Base-by-base conservation (phyloP, 1,140 invertebrate species). In the Homarus americanus region DNA sequence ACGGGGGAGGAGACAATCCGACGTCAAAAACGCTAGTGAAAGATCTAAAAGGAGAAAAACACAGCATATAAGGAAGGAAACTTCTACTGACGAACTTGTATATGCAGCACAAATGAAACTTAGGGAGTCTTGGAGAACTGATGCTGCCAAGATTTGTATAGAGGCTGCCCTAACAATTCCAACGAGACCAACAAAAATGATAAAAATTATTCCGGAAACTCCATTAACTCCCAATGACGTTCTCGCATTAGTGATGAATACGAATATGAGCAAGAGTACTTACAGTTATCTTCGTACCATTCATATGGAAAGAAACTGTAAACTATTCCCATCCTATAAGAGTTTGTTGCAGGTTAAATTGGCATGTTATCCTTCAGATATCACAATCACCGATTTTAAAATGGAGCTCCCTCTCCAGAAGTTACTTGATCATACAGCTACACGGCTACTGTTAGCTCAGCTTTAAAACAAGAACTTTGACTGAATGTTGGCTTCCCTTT, bases 391-490 rank as follows among this genome's bases (percentile, higher is more conserved):
- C 36, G 73, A 34, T 38, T 76, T 76, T 40, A 76, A 24, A 38
- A 4, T 9, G 9, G 73, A 76, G 36, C 32, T 76, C 38, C 38
- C 32, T 40, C 73, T 76, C 32, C 38, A 34, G 9, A 34, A 36
- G 7, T 76, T 40, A 9, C 32, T 76, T 20, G 3, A 34, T 5
- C 73, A 36, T 32, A 36, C 66, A n/a, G 7, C 32, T 9, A 69
- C 20, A 24, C 66, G 4, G 20, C 32, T n/a, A 4, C 20, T 69
- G 5, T 24, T 5, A n/a, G 5, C 66, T 69, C 24, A 24, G 82
- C 66, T 66, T 34, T 84, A 53, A 84, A 84, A 38, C 5, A 84
- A 34, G 38, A 10, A 36, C 82, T 84, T 69, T 20, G 82, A 34
- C 15, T 84, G 12, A 84, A 84, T 69, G 82, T 84, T 4, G 63